Evolutionary conservation across 2,797 vertebrate species (phyloP).

Genomic region (Danio albolineatus): DNA sequence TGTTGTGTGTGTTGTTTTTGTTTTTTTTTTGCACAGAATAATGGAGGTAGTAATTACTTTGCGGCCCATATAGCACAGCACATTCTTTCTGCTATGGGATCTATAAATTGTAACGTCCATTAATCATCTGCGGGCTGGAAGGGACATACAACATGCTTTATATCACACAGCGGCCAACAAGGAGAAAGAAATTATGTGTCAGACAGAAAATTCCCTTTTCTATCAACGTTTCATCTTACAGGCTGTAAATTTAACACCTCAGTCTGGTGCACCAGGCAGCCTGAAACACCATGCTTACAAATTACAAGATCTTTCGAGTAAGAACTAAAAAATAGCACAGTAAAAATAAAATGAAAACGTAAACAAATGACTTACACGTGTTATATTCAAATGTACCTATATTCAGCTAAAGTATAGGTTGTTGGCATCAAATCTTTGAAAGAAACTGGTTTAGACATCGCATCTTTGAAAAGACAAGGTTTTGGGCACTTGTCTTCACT

Average conservation of each 20-base stretch:
- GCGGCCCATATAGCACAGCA: conserved; percentile 12
- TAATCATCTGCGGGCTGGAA: conserved; percentile 43
- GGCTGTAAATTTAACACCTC: neutral
- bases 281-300: neutral
- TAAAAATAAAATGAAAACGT: too few species aligned
- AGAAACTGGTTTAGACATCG: too few species aligned
- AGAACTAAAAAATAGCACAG: neutral
- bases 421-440: too few species aligned
- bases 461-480: too few species aligned
- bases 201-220: neutral
- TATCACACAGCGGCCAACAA: conserved; percentile 32
- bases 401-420: too few species aligned
- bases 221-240: conserved; percentile 14
- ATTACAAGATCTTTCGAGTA: neutral
- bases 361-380: too few species aligned
- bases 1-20: neutral
- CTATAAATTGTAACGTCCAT: conserved; percentile 44
- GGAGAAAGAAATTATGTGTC: conserved; percentile 6
- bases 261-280: neutral
- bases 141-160: conserved; percentile 38
- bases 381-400: too few species aligned
- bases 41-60: conserved; percentile 44
- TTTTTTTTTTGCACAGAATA: conserved; percentile 25
- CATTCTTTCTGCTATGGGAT: conserved; percentile 34
- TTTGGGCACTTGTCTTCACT: neutral